These are phyloP conservation scores for Lepus oiostolus DNA, from an alignment of 2,797 vertebrate genomes.

Conservation along the genomic window DNA sequence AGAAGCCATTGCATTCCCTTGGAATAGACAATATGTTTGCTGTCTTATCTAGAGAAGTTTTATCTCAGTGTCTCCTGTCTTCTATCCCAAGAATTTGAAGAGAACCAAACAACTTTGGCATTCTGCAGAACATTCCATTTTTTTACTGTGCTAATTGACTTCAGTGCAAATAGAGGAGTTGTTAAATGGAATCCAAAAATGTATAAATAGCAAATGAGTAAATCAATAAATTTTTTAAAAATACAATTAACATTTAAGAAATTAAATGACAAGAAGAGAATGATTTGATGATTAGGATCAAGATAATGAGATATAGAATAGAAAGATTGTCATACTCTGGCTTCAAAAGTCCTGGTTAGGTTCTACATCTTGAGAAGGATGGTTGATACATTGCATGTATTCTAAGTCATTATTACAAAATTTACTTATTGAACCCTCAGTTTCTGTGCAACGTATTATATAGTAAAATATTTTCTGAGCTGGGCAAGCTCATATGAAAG, in stretches of 20 bases:
- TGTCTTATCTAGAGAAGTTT: not conserved
- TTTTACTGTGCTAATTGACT: not conserved
- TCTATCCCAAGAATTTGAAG: not conserved
- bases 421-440: not conserved
- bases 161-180: not conserved
- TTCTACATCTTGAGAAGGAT: not conserved
- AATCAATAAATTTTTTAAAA: not conserved
- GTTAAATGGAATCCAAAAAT: not conserved
- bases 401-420: no score
- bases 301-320: not conserved
- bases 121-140: not conserved
- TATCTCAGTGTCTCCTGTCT: not conserved
- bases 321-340: not conserved
- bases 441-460: not conserved
- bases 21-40: not conserved
- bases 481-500: not conserved
- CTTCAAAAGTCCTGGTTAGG: not conserved
- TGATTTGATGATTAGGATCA: not conserved
- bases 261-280: not conserved
- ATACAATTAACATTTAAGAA: not conserved
- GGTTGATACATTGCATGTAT: not conserved
- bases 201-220: not conserved
- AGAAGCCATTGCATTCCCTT: not conserved
- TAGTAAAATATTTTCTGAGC: slow-evolving; percentile 5
- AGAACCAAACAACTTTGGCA: not conserved